Evolutionary conservation across 1,140 invertebrate genomes (phyloP).

Genomic region (Danaus plexippus): DNA sequence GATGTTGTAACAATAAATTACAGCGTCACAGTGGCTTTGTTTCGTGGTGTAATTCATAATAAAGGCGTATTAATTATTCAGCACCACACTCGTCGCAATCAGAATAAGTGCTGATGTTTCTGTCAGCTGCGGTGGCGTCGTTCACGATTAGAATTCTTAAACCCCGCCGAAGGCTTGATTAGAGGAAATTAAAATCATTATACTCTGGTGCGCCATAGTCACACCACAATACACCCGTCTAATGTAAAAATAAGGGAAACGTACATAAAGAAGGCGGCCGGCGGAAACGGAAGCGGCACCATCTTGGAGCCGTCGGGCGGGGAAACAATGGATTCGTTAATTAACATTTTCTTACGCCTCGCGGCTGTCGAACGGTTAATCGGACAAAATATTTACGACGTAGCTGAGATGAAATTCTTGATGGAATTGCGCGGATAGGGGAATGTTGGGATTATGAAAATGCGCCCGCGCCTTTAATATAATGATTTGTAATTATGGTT

Average conservation of each 20-base stretch:
- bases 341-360: conserved; percentile 74
- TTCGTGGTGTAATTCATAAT: conserved; percentile 55
- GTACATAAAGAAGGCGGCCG: conserved; percentile 68
- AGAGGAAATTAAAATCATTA: conserved; percentile 73
- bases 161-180: conserved; percentile 68
- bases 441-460: conserved; percentile 43
- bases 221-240: conserved; percentile 51
- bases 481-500: no score
- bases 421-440: conserved; percentile 42
- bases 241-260: conserved; percentile 65
- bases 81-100: conserved; percentile 68
- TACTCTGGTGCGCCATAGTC: conserved; percentile 44
- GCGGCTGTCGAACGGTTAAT: conserved; percentile 72
- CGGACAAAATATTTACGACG: conserved; percentile 71
- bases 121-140: conserved; percentile 53
- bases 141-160: conserved; percentile 71
- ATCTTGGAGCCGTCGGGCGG: conserved; percentile 69
- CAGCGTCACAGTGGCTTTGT: conserved; percentile 50
- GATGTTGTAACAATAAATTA: conserved; percentile 42
- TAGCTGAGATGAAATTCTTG: conserved; percentile 53
- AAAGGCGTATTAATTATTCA: conserved; percentile 71
- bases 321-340: conserved; percentile 73
- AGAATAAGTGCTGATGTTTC: conserved; percentile 70
- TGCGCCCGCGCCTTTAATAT: conserved; percentile 17
- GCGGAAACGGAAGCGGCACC: conserved; percentile 69